These are phyloP conservation scores for Hypomecis atomaria DNA, from an alignment of 2,888 invertebrate species.

Conservation along the genomic window DNA sequence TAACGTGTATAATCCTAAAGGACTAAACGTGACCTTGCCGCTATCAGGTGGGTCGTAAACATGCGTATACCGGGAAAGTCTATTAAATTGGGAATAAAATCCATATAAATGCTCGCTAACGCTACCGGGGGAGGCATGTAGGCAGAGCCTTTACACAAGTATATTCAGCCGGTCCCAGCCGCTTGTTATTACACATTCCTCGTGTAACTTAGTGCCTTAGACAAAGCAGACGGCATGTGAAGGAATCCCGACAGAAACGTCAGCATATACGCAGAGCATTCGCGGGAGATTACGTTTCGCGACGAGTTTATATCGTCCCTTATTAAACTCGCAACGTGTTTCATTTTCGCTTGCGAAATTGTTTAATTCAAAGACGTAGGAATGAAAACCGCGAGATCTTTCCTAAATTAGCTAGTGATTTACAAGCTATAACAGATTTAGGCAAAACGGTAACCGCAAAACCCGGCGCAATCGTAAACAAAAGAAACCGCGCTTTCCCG, in stretches of 20 bases:
- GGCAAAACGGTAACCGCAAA: slow-evolving; percentile 10
- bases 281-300: slow-evolving; percentile 20
- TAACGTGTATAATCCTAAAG: slow-evolving; percentile 21
- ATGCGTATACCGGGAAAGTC: slow-evolving; percentile 30
- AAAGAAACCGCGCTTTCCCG: slow-evolving; percentile 12
- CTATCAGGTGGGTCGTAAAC: slow-evolving; percentile 32
- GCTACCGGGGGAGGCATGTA: slow-evolving; percentile 22
- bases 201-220: slow-evolving; percentile 51
- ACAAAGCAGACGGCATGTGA: slow-evolving; percentile 52
- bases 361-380: slow-evolving; percentile 12
- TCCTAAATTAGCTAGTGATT: background rate
- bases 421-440: slow-evolving; percentile 1
- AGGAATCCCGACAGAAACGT: slow-evolving; percentile 47
- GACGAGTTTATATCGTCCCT: slow-evolving; percentile 23
- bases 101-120: slow-evolving; percentile 22
- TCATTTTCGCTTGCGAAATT: slow-evolving; percentile 22
- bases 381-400: slow-evolving; percentile 4
- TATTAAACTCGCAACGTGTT: slow-evolving; percentile 24
- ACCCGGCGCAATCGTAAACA: slow-evolving; percentile 9
- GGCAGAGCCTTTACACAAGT: slow-evolving; percentile 27
- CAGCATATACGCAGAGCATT: slow-evolving; percentile 31
- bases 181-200: slow-evolving; percentile 57
- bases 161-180: slow-evolving; percentile 33
- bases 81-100: slow-evolving; percentile 37
- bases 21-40: slow-evolving; percentile 35